These are phyloP conservation scores for Hirudinaria manillensis DNA, from an alignment of 2,888 invertebrate genomes.

Conservation along the genomic window DNA sequence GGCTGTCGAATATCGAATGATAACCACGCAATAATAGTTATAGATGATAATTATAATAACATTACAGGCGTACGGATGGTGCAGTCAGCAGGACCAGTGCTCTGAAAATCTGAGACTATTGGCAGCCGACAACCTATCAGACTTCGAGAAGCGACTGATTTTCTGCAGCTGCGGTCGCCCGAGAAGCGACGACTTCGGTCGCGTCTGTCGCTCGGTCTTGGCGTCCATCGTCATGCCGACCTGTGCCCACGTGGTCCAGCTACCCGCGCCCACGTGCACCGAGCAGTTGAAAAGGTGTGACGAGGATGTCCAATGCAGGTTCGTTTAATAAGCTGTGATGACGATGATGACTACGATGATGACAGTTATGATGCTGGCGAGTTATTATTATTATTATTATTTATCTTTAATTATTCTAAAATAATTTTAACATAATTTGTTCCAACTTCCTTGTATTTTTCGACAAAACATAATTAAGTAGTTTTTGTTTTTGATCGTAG, in stretches of 20 bases:
- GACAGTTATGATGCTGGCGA: too few species aligned
- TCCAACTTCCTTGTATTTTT: too few species aligned
- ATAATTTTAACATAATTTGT: too few species aligned
- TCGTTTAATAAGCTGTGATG: neutral
- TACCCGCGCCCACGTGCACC: neutral
- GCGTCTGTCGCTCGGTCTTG: conserved; percentile 1
- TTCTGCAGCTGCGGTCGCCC: neutral
- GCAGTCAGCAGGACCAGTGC: neutral
- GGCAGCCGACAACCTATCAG: neutral
- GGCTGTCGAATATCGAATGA: too few species aligned
- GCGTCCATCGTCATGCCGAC: conserved; percentile 4
- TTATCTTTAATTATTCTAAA: too few species aligned
- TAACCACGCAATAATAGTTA: too few species aligned
- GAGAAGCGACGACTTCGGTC: neutral
- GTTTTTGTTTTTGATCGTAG: too few species aligned
- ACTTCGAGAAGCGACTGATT: neutral
- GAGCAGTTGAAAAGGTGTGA: neutral
- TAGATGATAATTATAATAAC: too few species aligned
- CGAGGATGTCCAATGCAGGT: conserved; percentile 12
- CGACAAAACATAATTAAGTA: too few species aligned
- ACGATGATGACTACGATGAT: too few species aligned
- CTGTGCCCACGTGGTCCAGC: conserved; percentile 9
- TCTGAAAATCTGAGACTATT: neutral
- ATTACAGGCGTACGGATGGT: neutral
- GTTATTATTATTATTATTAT: too few species aligned